Percentiles rank a stretch among this genome's conserved stretches.
Evolutionary conservation across 2,113 vertebrate species (phyloP).

Genomic region (Salvator merianae): DNA sequence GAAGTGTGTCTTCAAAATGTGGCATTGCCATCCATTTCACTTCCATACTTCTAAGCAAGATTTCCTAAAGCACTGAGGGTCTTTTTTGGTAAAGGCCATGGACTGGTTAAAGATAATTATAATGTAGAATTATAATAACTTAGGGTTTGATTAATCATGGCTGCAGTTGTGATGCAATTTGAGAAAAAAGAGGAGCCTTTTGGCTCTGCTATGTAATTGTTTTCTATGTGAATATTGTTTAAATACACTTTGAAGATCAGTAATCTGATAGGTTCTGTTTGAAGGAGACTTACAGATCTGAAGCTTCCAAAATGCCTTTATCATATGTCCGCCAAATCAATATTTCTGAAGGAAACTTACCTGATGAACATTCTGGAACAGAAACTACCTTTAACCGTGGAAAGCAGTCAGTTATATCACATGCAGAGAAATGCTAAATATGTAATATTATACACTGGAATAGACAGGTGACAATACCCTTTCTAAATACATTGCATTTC

Average conservation of each 20-base stretch:
- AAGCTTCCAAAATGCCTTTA: fast-evolving
- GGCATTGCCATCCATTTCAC: constrained; percentile 33
- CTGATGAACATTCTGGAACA: too few relatives aligned
- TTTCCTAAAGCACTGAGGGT: constrained; percentile 36
- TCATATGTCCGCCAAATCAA: background rate
- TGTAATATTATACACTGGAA: background rate
- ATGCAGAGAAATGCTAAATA: background rate
- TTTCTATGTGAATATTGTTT: background rate
- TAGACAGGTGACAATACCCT: background rate
- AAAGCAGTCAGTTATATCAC: background rate
- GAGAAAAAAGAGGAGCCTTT: background rate
- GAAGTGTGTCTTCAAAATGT: constrained; percentile 23
- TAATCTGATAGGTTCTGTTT: constrained; percentile 4
- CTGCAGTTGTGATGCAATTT: background rate
- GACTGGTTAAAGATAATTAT: background rate
- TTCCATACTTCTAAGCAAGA: constrained; percentile 32
- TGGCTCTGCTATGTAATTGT: background rate
- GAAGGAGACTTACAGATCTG: background rate
- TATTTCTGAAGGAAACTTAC: background rate
- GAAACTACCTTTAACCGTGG: background rate
- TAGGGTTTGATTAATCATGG: background rate
- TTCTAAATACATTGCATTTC: background rate
- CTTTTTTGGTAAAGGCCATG: constrained; percentile 40
- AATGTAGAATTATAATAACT: background rate
- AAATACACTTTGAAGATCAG: background rate